These are phyloP conservation scores for Xestia xanthographa DNA, from an alignment of 2,888 invertebrate genomes.

Conservation along the genomic window DNA sequence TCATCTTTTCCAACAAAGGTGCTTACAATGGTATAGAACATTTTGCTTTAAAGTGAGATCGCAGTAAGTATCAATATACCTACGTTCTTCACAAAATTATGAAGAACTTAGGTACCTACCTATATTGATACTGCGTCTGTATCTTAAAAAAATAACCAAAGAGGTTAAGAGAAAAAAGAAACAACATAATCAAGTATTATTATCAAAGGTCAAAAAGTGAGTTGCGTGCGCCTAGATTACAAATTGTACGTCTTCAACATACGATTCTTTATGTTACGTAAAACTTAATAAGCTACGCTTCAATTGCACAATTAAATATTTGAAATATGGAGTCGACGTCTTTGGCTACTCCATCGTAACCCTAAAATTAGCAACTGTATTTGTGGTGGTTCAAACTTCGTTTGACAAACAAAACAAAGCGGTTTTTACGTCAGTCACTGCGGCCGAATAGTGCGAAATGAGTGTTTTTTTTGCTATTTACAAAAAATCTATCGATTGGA, in stretches of 20 bases:
- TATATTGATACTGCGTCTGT: not conserved
- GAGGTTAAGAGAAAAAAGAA: not conserved
- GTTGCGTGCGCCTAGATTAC: slow-evolving; percentile 7
- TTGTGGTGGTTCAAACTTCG: too few relatives aligned
- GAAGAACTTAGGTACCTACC: not conserved
- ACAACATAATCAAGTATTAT: not conserved
- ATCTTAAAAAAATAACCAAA: slow-evolving; percentile 10
- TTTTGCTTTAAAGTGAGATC: not conserved
- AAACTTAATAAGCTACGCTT: not conserved
- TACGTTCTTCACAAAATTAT: too few relatives aligned
- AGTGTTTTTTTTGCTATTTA: too few relatives aligned
- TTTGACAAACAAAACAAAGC: too few relatives aligned
- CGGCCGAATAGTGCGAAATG: too few relatives aligned
- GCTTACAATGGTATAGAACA: not conserved
- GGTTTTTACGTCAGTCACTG: too few relatives aligned
- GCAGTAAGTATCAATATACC: too few relatives aligned
- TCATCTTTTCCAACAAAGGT: not conserved
- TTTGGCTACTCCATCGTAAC: not conserved
- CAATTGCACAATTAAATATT: not conserved
- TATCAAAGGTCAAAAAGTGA: slow-evolving; percentile 25
- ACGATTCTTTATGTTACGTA: slow-evolving; percentile 9
- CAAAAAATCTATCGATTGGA: too few relatives aligned
- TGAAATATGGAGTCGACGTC: not conserved
- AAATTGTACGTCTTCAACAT: slow-evolving; percentile 14
- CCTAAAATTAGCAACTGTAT: too few relatives aligned